phyloP scores from a whole-genome alignment of 2,888 invertebrate genomes.

The Tridacna gigas region DNA sequence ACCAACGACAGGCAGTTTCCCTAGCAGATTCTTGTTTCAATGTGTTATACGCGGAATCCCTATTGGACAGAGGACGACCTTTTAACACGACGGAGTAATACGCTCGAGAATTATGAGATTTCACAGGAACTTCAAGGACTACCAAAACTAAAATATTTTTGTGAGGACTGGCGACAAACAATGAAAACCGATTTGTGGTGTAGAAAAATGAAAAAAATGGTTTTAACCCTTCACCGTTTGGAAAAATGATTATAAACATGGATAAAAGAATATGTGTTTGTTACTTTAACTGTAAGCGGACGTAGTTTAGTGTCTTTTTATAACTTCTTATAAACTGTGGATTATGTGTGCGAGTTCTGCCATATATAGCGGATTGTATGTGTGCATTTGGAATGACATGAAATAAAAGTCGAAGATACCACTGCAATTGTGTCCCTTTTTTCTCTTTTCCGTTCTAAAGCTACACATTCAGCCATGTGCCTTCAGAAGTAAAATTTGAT shows the following conservation, averaged over 20 bases:
- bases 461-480: too few species aligned
- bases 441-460: too few species aligned
- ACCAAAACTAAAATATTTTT: constrained; percentile 21
- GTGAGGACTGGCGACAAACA: constrained; percentile 24
- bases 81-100: constrained; percentile 11
- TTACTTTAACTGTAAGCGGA: too few species aligned
- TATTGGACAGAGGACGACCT: background rate
- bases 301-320: background rate
- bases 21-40: constrained; percentile 1
- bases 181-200: constrained; percentile 23
- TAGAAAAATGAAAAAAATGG: background rate
- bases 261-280: constrained; percentile 13
- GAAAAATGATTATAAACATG: background rate
- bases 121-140: background rate
- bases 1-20: background rate
- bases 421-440: too few species aligned
- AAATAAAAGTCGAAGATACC: too few species aligned
- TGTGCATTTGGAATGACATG: too few species aligned
- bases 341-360: too few species aligned
- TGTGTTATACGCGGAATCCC: background rate
- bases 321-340: too few species aligned
- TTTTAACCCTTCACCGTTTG: background rate
- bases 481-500: too few species aligned
- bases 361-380: too few species aligned
- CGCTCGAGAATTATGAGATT: background rate